These are phyloP conservation scores for Drosophila biarmipes DNA, from an alignment of 1,140 invertebrate genomes.

Conservation along the genomic window DNA sequence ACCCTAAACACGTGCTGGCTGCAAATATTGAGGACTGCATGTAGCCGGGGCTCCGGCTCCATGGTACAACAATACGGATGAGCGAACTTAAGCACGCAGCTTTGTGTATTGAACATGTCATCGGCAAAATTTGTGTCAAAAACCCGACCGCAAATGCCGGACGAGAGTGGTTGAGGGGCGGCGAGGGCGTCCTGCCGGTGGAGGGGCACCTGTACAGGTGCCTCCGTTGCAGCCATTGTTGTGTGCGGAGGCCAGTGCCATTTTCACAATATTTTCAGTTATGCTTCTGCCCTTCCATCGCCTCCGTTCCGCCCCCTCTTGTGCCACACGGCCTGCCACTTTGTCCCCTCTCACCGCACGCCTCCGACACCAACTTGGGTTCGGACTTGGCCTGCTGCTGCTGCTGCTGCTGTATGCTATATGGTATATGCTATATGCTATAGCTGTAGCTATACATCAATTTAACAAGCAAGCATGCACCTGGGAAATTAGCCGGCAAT, in stretches of 20 bases:
- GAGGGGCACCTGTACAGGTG: background rate
- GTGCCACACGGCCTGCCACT: slow-evolving; percentile 53
- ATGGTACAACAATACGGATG: slow-evolving; percentile 65
- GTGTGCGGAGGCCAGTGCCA: slow-evolving; percentile 52
- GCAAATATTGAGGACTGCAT: slow-evolving; percentile 59
- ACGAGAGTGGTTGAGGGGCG: background rate
- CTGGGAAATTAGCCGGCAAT: slow-evolving; percentile 78
- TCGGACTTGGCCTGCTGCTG: slow-evolving; percentile 28
- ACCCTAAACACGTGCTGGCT: slow-evolving; percentile 63
- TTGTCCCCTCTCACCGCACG: slow-evolving; percentile 3
- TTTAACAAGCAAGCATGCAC: slow-evolving; percentile 82
- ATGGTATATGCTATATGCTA: slow-evolving; percentile 20
- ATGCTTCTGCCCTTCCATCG: slow-evolving; percentile 27
- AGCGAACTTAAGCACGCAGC: slow-evolving; percentile 74
- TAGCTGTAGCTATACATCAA: slow-evolving; percentile 65
- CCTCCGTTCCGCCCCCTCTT: background rate
- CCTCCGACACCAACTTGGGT: slow-evolving; percentile 10
- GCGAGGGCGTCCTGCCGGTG: background rate
- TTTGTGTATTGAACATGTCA: slow-evolving; percentile 82
- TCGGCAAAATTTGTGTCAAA: slow-evolving; percentile 79
- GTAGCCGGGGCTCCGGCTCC: slow-evolving; percentile 37
- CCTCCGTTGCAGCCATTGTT: slow-evolving; percentile 54
- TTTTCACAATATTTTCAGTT: slow-evolving; percentile 75
- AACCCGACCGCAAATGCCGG: slow-evolving; percentile 61
- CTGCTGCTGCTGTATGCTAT: too few relatives aligned